Evolutionary conservation across 2,797 vertebrate genomes (phyloP).

Genomic region (Aotus griseimembra): DNA sequence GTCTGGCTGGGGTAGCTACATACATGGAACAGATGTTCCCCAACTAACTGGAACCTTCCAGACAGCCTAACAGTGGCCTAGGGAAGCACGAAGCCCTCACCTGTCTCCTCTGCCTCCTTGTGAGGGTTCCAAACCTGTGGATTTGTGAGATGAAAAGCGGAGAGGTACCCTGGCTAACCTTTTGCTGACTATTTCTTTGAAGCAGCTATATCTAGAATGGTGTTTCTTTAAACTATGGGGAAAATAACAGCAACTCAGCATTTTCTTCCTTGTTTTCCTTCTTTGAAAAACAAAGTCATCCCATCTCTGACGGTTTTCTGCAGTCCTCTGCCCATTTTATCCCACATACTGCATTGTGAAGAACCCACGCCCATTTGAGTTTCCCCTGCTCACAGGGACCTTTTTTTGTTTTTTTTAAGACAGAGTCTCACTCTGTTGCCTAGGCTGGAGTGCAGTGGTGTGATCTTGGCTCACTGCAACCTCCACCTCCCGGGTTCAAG

Average conservation of each 20-base stretch:
- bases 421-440: too few relatives aligned
- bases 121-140: background rate
- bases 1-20: background rate
- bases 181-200: conserved; percentile 2
- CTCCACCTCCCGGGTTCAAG: too few relatives aligned
- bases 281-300: background rate
- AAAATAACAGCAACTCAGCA: background rate
- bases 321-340: background rate
- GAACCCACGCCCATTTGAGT: background rate
- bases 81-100: background rate
- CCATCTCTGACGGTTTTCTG: background rate
- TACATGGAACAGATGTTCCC: background rate
- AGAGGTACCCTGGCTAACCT: background rate
- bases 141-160: background rate
- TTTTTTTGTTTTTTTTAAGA: too few relatives aligned
- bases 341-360: background rate
- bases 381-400: background rate
- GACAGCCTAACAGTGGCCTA: background rate
- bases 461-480: too few relatives aligned
- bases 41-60: background rate
- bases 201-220: background rate
- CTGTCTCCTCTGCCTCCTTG: background rate
- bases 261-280: background rate
- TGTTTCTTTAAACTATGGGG: background rate
- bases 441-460: too few relatives aligned